phyloP scores from a whole-genome alignment of 2,113 vertebrate species.

The Okapia johnstoni region DNA sequence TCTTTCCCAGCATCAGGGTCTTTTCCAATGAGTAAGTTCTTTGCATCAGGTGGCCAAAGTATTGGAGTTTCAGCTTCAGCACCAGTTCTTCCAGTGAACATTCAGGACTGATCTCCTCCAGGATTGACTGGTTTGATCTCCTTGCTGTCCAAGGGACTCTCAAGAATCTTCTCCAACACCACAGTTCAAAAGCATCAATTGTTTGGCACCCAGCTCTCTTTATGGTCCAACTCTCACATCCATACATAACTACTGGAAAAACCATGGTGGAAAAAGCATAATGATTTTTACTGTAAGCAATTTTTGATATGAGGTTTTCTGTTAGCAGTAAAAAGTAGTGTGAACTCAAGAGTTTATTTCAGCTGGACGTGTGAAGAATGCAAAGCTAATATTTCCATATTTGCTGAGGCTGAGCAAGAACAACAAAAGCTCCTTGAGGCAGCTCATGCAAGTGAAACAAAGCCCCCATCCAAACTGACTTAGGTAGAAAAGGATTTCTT shows the following conservation, averaged over 20 bases:
- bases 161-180: neutral
- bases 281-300: neutral
- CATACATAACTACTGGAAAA: neutral
- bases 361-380: neutral
- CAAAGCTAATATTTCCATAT: neutral
- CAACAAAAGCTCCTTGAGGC: neutral
- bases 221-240: neutral
- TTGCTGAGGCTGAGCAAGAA: neutral
- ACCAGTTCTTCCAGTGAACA: neutral
- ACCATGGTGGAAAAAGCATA: neutral
- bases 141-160: neutral
- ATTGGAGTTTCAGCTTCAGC: neutral
- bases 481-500: neutral
- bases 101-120: neutral
- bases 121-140: neutral
- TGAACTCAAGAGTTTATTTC: neutral
- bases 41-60: neutral
- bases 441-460: neutral
- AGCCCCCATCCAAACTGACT: neutral
- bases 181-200: neutral
- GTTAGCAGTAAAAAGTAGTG: neutral
- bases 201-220: neutral
- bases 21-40: neutral
- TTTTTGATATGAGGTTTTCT: conserved; percentile 7
- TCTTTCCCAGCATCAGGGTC: neutral